Base-by-base conservation (phyloP, 2,888 invertebrate genomes). In the Arrhopalites spinosus region DNA sequence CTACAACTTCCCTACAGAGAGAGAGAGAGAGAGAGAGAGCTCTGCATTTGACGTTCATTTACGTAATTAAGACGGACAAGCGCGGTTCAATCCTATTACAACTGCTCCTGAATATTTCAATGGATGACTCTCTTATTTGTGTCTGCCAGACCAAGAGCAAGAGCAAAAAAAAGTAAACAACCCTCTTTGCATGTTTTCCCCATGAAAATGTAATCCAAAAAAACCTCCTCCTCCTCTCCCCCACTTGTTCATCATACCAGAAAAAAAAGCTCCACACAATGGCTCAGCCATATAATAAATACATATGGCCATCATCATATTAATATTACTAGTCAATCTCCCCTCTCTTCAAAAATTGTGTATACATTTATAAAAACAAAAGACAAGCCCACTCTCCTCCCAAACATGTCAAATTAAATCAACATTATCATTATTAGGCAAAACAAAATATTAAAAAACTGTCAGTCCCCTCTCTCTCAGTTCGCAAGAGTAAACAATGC, bases 31-130 rank as follows among this genome's bases (percentile, higher is more conserved):
- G 47, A 47, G n/a, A 43, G 13, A 2, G 45, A 45, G 45, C 20
- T n/a, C 23, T 45, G 71, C 30, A 25, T 72, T 45, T 72, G 71
- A 72, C 71, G 71, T 72, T 72, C 71, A 72, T 72, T 72, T 72
- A 43, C 61, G 61, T 72, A 72, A 72, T 72, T 72, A 72, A 72
- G 61, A 72, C 61, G 36, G 71, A 72, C 71, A 72, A 47, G 43
- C 61, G 29, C 61, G 29, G 23, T 72, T 61, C 71, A 72, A 61
- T 72, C 61, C 71, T 61, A 72, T 72, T 72, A 72, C 59, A 61
- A 13, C 25, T 1, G 61, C 71, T 72, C 13, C 43, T 72, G 61
- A 72, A 72, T 72, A 72, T 72, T 72, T 72, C 71, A 72, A 72
- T 72, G 56, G 56, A 23, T 23, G 45, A 36, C 36, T 36, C 5